Base-by-base conservation (phyloP, 1,140 invertebrate species). In the Micrasema longulum region DNA sequence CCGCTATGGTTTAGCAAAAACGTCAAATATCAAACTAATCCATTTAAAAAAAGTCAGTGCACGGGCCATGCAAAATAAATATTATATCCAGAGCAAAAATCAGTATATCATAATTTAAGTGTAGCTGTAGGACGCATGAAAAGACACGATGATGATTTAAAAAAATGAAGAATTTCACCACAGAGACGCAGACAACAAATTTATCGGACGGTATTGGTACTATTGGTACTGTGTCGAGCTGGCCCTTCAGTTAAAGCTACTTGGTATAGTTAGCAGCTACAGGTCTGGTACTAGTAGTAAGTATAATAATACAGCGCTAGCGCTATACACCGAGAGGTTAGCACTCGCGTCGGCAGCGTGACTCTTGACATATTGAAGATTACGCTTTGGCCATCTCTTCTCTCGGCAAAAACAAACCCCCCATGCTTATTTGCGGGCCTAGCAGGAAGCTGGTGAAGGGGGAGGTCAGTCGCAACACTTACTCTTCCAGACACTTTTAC, bases 351-450 rank as follows among this genome's bases (percentile, higher is more conserved):
- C 71, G 53, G 55, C 63, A 43, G 53, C 64, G 64, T 26, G 60
- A 55, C 64, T 60, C 69, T 72, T 60, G 71, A 68, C 64, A 72
- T 72, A 72, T 72, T 68, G 68, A 41, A 64, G 71, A 52, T 69
- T 69, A 73, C 62, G 36, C 35, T 14, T 60, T 60, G 22, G 16
- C 52, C 52, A 55, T 55, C 52, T 48, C 47, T 16, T 48, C 47
- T 55, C 50, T 55, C 50, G 11, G 23, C 23, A 53, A 53, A 53
- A 53, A 53, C 50, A 26, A 26, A 53, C 23, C 35, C 35, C 36
- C 10, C 41, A 14, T 18, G 50, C 50, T 69, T 69, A 69, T 69
- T 69, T 50, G 43, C 43, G 55, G 53, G 14, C 45, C 62, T 26
- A 62, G 43, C 60, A 69, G 41, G 26, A 53, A 18, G 50, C 18